These are phyloP conservation scores for Boulengeromyrus knoepffleri DNA, from an alignment of 2,113 vertebrate species.

Conservation along the genomic window DNA sequence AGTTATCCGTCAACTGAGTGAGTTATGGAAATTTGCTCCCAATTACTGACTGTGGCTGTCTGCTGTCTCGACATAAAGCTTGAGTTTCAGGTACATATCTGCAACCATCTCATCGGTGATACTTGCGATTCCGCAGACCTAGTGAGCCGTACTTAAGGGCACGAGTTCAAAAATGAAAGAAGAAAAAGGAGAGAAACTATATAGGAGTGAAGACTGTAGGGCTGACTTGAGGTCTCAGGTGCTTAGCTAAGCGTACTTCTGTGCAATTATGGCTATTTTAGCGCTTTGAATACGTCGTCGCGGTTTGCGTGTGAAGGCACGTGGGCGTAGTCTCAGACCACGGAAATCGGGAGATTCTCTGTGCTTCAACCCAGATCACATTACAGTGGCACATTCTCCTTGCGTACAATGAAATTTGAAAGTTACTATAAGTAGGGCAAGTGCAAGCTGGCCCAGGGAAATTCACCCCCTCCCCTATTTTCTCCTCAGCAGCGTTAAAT, in stretches of 20 bases:
- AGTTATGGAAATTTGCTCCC: not conserved
- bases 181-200: not conserved
- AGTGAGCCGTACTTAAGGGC: not conserved
- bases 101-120: not conserved
- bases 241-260: not conserved
- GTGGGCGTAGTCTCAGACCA: not conserved
- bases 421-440: not conserved
- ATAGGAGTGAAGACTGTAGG: not conserved
- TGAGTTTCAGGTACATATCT: not conserved
- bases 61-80: not conserved
- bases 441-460: not conserved
- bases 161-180: not conserved
- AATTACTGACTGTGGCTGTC: not conserved
- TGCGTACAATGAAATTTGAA: not conserved
- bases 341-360: not conserved
- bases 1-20: not conserved
- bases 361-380: not conserved
- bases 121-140: not conserved
- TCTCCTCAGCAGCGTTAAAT: not conserved
- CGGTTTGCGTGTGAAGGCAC: not conserved
- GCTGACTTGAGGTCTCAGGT: not conserved
- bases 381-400: not conserved
- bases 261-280: not conserved
- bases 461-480: not conserved
- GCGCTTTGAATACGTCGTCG: not conserved